Conservation (phyloP, 2,888 invertebrate genomes). For the Dioctria linearis region DNA sequence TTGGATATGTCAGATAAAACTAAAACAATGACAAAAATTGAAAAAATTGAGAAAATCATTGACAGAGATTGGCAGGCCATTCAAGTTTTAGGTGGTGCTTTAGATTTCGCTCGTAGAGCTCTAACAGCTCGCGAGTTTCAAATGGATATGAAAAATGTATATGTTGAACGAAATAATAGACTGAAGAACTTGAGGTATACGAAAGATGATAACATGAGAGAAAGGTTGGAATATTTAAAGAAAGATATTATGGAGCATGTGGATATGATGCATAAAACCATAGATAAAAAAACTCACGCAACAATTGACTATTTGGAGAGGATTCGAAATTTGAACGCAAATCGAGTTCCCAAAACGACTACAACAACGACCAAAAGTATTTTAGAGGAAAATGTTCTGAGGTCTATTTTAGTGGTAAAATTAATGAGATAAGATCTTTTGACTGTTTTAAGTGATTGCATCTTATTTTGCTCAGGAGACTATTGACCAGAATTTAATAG, state of each 20-base stretch:
- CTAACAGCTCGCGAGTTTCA: slow-evolving; percentile 63
- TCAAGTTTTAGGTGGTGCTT: slow-evolving; percentile 65
- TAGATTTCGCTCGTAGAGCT: slow-evolving; percentile 65
- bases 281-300: slow-evolving; percentile 64
- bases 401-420: slow-evolving; percentile 48
- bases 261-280: slow-evolving; percentile 63
- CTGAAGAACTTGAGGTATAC: slow-evolving; percentile 15
- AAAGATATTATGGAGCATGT: slow-evolving; percentile 64
- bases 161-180: slow-evolving; percentile 23
- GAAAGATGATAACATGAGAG: slow-evolving; percentile 53
- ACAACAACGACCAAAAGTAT: background rate
- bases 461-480: slow-evolving; percentile 31
- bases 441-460: too few relatives aligned
- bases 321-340: background rate
- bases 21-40: slow-evolving; percentile 63
- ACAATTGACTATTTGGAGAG: slow-evolving; percentile 65
- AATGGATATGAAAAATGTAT: slow-evolving; percentile 59
- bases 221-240: slow-evolving; percentile 63
- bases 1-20: slow-evolving; percentile 61
- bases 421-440: too few relatives aligned
- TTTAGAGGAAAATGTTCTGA: slow-evolving; percentile 6
- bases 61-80: slow-evolving; percentile 66
- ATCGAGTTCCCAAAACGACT: background rate
- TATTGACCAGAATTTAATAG: slow-evolving; percentile 53
- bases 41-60: slow-evolving; percentile 66